Percentiles rank a stretch among this genome's conserved stretches.
These are phyloP conservation scores for Adelosebastes latens DNA, from an alignment of 2,797 vertebrate genomes.

Conservation along the genomic window DNA sequence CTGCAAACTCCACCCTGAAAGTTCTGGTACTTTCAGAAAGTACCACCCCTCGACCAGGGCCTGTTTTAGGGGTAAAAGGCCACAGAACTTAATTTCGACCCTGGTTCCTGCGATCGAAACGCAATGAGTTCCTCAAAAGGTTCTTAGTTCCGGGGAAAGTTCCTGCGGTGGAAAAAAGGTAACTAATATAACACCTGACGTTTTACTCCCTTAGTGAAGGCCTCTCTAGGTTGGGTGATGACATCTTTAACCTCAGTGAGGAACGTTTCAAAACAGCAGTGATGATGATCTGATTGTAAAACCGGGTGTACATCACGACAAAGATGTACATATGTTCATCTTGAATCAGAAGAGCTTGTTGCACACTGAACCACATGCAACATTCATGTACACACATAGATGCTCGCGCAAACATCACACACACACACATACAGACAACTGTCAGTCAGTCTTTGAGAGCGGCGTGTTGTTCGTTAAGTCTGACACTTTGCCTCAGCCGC, in stretches of 20 bases:
- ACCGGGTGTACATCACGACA: neutral
- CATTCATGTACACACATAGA: neutral
- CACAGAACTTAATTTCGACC: too few species aligned
- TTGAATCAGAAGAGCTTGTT: constrained; percentile 27
- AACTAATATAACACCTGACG: neutral
- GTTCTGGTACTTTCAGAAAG: too few species aligned
- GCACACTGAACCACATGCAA: neutral
- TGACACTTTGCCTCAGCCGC: constrained; percentile 63
- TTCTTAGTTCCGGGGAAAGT: too few species aligned
- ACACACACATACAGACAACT: constrained; percentile 46
- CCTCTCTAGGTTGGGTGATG: neutral
- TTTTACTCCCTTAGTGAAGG: neutral
- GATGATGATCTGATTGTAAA: neutral
- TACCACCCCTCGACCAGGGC: too few species aligned
- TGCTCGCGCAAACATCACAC: neutral
- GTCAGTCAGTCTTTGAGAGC: constrained; percentile 67
- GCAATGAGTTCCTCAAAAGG: too few species aligned
- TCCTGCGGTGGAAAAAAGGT: too few species aligned
- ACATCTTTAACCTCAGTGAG: neutral
- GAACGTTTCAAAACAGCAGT: neutral
- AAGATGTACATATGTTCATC: neutral
- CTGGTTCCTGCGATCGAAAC: too few species aligned
- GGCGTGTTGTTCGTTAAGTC: constrained; percentile 63
- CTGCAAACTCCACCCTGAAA: too few species aligned
- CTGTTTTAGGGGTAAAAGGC: too few species aligned